Conservation (phyloP, 1,140 invertebrate genomes). For the Drosophila albomicans region DNA sequence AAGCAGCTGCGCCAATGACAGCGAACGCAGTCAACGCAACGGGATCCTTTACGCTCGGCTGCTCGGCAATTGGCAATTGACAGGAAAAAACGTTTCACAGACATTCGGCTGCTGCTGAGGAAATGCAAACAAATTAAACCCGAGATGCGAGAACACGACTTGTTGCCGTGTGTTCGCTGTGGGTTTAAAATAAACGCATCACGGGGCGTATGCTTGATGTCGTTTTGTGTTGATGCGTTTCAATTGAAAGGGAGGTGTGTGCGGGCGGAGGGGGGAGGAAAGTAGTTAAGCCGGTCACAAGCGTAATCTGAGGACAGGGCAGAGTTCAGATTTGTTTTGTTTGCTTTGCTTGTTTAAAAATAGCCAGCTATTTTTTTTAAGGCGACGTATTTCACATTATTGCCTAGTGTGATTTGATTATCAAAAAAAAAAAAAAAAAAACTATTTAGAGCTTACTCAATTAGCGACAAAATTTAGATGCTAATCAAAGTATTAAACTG, state of each 20-base stretch:
- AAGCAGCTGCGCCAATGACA: conserved; percentile 54
- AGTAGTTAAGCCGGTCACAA: conserved; percentile 10
- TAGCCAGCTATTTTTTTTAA: conserved; percentile 3
- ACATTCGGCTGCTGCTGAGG: neutral
- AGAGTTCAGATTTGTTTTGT: neutral
- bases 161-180: conserved; percentile 55
- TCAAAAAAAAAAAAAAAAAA: no score
- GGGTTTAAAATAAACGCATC: conserved; percentile 44
- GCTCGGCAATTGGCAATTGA: conserved; percentile 50
- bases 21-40: neutral
- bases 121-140: neutral
- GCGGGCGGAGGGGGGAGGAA: neutral
- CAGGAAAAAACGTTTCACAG: conserved; percentile 12
- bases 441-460: no score
- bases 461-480: no score
- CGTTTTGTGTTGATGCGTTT: no score
- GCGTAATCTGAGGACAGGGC: neutral
- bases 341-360: conserved; percentile 20
- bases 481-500: no score
- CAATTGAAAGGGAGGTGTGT: no score
- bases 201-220: conserved; percentile 68
- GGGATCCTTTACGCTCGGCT: conserved; percentile 53
- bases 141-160: conserved; percentile 48
- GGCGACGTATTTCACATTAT: neutral
- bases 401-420: no score